These are phyloP conservation scores for Periophthalmus modestus DNA, from an alignment of 2,113 vertebrate genomes.

Conservation along the genomic window DNA sequence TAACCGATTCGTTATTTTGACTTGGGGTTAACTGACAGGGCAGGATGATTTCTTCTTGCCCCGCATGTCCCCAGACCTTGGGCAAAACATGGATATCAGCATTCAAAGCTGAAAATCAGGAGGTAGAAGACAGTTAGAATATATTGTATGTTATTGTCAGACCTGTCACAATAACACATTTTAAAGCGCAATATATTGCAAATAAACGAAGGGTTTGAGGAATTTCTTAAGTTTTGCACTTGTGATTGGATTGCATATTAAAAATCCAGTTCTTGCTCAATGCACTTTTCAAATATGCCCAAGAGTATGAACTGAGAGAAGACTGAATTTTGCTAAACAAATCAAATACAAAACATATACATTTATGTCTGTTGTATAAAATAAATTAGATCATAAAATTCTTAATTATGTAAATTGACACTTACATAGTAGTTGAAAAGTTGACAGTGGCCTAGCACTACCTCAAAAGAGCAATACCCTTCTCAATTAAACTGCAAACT, in stretches of 20 bases:
- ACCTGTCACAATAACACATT: too few species aligned
- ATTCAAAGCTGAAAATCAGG: slow-evolving; percentile 22
- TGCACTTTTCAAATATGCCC: not conserved
- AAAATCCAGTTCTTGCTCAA: not conserved
- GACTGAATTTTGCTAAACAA: too few species aligned
- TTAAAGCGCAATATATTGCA: too few species aligned
- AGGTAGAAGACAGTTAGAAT: not conserved
- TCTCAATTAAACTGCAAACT: too few species aligned
- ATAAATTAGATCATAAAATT: too few species aligned
- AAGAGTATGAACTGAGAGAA: too few species aligned
- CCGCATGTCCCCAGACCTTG: slow-evolving; percentile 62
- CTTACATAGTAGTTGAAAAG: too few species aligned
- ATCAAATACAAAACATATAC: too few species aligned
- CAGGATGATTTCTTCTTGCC: slow-evolving; percentile 58
- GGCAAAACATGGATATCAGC: slow-evolving; percentile 33
- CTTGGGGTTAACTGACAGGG: slow-evolving; percentile 52
- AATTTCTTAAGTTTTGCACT: not conserved
- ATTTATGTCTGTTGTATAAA: too few species aligned
- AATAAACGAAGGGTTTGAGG: not conserved
- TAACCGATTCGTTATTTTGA: fast-evolving
- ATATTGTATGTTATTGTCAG: not conserved
- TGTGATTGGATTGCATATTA: not conserved
- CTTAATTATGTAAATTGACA: too few species aligned
- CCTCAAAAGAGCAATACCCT: too few species aligned
- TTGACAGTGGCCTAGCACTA: too few species aligned